These are phyloP conservation scores for Bibio marci DNA, from an alignment of 2,888 invertebrate genomes.

Conservation along the genomic window DNA sequence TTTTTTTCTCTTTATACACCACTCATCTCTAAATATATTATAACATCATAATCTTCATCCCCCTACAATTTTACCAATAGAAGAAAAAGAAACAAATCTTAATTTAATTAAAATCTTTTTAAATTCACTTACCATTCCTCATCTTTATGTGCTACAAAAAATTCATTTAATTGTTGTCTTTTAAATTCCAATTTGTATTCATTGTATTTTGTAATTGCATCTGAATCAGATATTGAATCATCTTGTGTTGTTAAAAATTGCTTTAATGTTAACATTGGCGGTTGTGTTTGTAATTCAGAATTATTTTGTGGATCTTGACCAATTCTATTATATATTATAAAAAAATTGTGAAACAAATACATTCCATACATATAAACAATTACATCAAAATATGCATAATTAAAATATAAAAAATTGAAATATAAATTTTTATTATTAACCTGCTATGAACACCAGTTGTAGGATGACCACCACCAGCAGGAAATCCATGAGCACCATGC, in stretches of 20 bases:
- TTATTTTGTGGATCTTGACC: constrained; percentile 17
- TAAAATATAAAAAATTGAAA: too few species aligned
- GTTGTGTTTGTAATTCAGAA: constrained; percentile 49
- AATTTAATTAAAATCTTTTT: too few species aligned
- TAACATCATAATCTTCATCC: too few species aligned
- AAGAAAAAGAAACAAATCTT: too few species aligned
- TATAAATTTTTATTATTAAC: neutral
- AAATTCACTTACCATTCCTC: constrained; percentile 96
- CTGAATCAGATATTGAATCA: constrained; percentile 93
- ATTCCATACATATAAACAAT: too few species aligned
- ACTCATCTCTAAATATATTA: too few species aligned
- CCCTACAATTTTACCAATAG: too few species aligned
- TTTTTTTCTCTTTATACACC: too few species aligned
- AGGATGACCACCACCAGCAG: constrained; percentile 14
- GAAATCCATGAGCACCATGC: constrained; percentile 22
- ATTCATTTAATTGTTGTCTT: constrained; percentile 91
- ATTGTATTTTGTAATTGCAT: constrained; percentile 90
- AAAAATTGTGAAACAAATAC: too few species aligned
- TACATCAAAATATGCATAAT: too few species aligned
- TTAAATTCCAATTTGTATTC: constrained; percentile 97
- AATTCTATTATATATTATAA: neutral
- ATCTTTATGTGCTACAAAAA: constrained; percentile 97
- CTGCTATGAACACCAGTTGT: constrained; percentile 15
- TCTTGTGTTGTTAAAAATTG: constrained; percentile 92
- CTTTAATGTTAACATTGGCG: constrained; percentile 94